Evolutionary conservation across 1,140 invertebrate genomes (phyloP), one percentile per base, ranked within the genome.

Genomic region (Bombus consobrinus): DNA sequence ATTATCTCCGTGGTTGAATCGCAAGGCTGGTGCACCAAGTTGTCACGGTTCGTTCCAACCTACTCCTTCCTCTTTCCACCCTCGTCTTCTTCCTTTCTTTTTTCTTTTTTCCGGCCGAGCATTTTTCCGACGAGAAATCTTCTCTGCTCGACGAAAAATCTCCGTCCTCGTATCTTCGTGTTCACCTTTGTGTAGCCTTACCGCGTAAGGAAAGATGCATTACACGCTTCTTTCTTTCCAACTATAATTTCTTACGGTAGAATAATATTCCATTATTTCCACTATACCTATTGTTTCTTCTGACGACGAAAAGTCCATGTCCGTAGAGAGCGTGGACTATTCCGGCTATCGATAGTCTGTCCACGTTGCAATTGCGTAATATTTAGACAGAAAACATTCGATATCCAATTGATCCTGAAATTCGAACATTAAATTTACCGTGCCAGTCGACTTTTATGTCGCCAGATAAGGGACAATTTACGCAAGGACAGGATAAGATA

Each of bases 1-100:
- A 91, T 92, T 92, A 91, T 92, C 92, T 86, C 83, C 86, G 83
- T 77, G 68, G 73, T 43, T 77, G 82, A 88, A 81, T 85, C 72
- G 53, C 59, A 15, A 64, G 41, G 59, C 13, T 74, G 57, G 39
- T 25, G 71, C 22, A 10, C 59, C 3, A 25, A 66, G 6, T 74
- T 47, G 71, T 74, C 81, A 57, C 71, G 57, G 34, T 76, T 76
- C 81, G 39, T 69, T 76, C 62, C 22, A 41, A 15, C 41, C 13
- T 32, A 8, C 74, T 13, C 73, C 81, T 37, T 57, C 43, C 32
- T 57, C 34, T 32, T 28, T 22, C 25, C 25, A 59, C 57, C 81
- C 59, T 53, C 41, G 9, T 22, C 32, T n/a, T 43, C 25, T 1
- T 69, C n/a, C n/a, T n/a, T n/a, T n/a, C n/a, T n/a, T n/a, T n/a